These are phyloP conservation scores for Solenopsis invicta DNA, from an alignment of 1,140 invertebrate genomes.

Conservation along the genomic window DNA sequence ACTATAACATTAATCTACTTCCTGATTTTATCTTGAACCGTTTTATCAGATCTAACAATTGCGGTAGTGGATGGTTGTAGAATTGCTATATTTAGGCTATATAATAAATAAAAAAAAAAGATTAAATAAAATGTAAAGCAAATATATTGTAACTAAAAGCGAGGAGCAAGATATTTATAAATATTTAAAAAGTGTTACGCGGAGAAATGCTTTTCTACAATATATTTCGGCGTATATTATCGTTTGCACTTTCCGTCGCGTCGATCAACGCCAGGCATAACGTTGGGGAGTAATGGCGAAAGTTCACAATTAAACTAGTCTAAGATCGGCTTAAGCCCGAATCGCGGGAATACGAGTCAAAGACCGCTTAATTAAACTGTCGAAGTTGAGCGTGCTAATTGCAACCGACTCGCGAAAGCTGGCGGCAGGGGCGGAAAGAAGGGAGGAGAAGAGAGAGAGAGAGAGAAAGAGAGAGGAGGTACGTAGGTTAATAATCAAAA, in stretches of 20 bases:
- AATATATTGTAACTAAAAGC: not conserved
- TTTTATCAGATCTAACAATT: not conserved
- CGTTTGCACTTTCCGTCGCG: conserved; percentile 36
- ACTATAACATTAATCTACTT: not conserved
- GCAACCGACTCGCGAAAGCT: conserved; percentile 75
- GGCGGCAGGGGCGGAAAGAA: not conserved
- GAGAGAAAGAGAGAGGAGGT: too few relatives aligned
- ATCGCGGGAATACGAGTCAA: conserved; percentile 67
- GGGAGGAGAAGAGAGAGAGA: not conserved
- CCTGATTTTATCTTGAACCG: not conserved
- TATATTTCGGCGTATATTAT: conserved; percentile 31
- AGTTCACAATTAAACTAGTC: conserved; percentile 65
- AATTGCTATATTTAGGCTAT: not conserved
- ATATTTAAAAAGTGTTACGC: not conserved
- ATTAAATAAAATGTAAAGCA: not conserved
- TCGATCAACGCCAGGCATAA: conserved; percentile 62
- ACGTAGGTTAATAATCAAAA: conserved; percentile 38
- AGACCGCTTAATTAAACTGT: conserved; percentile 84
- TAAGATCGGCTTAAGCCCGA: conserved; percentile 62
- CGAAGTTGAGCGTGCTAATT: conserved; percentile 84
- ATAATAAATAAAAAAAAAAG: not conserved
- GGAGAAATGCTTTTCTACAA: not conserved
- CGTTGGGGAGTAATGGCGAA: conserved; percentile 57
- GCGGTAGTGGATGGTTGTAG: not conserved
- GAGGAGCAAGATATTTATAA: not conserved